phyloP scores from a whole-genome alignment of 2,113 vertebrate species.

The Ancistrus triradiatus region DNA sequence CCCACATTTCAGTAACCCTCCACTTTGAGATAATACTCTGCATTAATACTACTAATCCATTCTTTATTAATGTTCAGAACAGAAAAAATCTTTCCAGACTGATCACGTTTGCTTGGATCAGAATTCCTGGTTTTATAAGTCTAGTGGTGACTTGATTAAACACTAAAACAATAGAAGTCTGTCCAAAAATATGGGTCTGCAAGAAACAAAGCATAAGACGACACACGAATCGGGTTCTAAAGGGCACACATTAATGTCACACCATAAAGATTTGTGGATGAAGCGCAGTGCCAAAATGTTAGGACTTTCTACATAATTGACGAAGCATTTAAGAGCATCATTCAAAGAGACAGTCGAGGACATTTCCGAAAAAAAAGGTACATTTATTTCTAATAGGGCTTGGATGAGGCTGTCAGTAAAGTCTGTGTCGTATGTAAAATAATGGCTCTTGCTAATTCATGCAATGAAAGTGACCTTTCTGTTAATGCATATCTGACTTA shows the following conservation, averaged over 20 bases:
- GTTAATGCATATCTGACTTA: constrained; percentile 30
- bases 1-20: constrained; percentile 20
- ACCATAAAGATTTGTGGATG: not conserved
- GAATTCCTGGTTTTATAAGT: not conserved
- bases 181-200: not conserved
- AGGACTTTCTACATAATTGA: not conserved
- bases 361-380: not conserved
- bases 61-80: constrained; percentile 9
- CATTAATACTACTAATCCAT: not conserved
- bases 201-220: not conserved
- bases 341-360: constrained; percentile 3
- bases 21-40: too few relatives aligned
- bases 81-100: not conserved
- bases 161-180: not conserved
- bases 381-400: constrained; percentile 12
- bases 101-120: not conserved
- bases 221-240: not conserved
- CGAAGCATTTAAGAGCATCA: not conserved
- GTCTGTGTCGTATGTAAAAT: constrained; percentile 26
- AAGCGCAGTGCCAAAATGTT: not conserved
- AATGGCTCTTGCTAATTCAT: constrained; percentile 38
- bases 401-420: constrained; percentile 2
- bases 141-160: not conserved
- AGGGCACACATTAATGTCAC: not conserved
- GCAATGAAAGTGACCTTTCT: constrained; percentile 46